Evolutionary conservation across 2,888 invertebrate genomes (phyloP), one percentile per base, ranked within the genome.

Genomic region (Ferrisia virgata): DNA sequence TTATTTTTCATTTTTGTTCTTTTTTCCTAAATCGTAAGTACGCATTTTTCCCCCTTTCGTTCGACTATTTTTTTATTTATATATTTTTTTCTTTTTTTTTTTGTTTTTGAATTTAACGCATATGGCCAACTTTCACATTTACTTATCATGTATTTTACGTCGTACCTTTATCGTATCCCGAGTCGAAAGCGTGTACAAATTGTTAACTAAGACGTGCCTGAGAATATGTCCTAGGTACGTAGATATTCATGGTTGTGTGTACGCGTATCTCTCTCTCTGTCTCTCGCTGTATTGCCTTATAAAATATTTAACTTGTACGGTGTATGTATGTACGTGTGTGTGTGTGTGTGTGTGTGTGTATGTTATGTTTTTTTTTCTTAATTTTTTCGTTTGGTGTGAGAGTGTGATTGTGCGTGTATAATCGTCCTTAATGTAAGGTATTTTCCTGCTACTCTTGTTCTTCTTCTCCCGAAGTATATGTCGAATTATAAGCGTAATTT

Each of bases 71-170:
- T n/a, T n/a, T n/a, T n/a, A n/a, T n/a, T n/a, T 53, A 53, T n/a
- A n/a, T 11, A 39, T 39, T 39, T 39, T 39, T 8, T 39, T 39
- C n/a, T n/a, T n/a, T 39, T 5, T 64, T 28, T 11, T 11, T 43
- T 43, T 2, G 5, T 15, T 43, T 43, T 64, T 28, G 64, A 64
- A 64, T 64, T 15, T 64, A 64, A 64, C 64, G 64, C 64, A 76
- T n/a, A n/a, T 76, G 36, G 72, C 72, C 72, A 76, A 76, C 72
- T 76, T 76, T 76, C 72, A 76, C 36, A 28, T 64, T 64, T 64
- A 76, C 72, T 76, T 76, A 76, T 36, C 72, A 76, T 76, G 72
- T 76, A 53, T 53, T 53, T 53, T 76, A 36, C 28, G 36, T 76
- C 36, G 72, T 76, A 36, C 36, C 36, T 76, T 18, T 25, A 22